Evolutionary conservation across 2,797 vertebrate genomes (phyloP).

Genomic region (Rhabdophis nuchalis): DNA sequence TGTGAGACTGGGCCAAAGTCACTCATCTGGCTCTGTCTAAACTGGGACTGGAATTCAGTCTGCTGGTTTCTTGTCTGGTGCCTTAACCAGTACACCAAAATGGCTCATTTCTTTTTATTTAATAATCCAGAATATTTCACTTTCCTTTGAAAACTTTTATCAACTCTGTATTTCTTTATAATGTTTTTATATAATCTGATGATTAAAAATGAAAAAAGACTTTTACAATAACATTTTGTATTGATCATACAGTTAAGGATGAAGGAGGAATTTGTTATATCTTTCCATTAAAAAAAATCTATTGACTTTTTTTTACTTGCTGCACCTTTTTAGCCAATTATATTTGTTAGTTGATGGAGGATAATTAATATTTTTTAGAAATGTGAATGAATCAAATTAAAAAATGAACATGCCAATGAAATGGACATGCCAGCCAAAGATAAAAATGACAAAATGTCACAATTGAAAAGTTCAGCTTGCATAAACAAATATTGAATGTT

Average conservation of each 20-base stretch:
- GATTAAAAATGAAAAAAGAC: background rate
- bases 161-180: background rate
- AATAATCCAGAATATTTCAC: background rate
- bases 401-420: slow-evolving; percentile 11
- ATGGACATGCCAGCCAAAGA: background rate
- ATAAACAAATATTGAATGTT: background rate
- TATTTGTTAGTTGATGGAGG: background rate
- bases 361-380: slow-evolving; percentile 4
- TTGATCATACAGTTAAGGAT: background rate
- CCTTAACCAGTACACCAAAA: too few relatives aligned
- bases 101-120: background rate
- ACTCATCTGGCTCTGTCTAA: too few relatives aligned
- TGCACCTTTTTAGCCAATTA: background rate
- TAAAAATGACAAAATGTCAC: background rate
- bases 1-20: too few relatives aligned
- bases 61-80: too few relatives aligned
- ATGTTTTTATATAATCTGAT: background rate
- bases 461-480: background rate
- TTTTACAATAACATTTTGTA: background rate
- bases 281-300: background rate
- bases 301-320: background rate
- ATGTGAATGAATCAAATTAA: slow-evolving; percentile 19
- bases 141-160: background rate
- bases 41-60: too few relatives aligned
- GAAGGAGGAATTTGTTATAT: background rate